Evolutionary conservation across 2,797 vertebrate species (phyloP).

Genomic region (Urocyon cinereoargenteus): DNA sequence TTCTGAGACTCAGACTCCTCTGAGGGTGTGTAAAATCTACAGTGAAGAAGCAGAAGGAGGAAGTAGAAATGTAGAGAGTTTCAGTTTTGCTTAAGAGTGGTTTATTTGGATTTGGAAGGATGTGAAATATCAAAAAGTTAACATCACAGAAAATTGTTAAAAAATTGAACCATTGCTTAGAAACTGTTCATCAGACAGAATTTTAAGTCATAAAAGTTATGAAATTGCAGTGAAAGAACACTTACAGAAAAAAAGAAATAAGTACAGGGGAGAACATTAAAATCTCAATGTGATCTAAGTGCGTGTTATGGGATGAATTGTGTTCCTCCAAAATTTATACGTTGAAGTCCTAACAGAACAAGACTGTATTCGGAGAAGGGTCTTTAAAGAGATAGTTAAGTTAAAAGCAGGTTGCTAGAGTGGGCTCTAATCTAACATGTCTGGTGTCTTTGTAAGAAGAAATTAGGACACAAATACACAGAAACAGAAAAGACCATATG

Average conservation of each 20-base stretch:
- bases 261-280: neutral
- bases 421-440: neutral
- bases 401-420: neutral
- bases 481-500: neutral
- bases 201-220: constrained; percentile 53
- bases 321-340: neutral
- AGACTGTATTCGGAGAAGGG: neutral
- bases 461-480: neutral
- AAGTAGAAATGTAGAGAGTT: constrained; percentile 14
- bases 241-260: neutral
- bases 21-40: neutral
- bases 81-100: constrained; percentile 36
- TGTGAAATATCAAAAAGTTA: neutral
- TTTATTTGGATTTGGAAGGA: neutral
- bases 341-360: neutral
- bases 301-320: neutral
- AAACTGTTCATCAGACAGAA: neutral
- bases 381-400: neutral
- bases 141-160: neutral
- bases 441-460: neutral
- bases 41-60: neutral
- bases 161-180: neutral
- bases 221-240: neutral
- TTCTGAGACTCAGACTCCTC: too few species aligned
- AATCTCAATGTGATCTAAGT: neutral